Evolutionary conservation across 1,140 invertebrate genomes (phyloP).

Genomic region (Orchesella cincta): DNA sequence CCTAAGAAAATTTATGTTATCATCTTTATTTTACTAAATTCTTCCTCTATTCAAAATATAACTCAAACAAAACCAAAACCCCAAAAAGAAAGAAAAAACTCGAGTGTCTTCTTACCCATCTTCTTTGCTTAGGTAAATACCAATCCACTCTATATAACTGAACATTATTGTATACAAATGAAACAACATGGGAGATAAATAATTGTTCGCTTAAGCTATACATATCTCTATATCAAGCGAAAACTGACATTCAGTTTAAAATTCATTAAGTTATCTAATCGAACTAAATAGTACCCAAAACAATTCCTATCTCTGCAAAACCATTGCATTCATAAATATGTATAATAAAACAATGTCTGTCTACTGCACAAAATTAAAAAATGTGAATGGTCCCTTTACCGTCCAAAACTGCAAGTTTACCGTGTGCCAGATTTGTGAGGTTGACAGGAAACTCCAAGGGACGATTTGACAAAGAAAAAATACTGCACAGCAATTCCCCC

Average conservation of each 20-base stretch:
- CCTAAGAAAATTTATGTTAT: background rate
- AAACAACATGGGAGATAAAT: too few species aligned
- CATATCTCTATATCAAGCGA: too few species aligned
- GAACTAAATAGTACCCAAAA: too few species aligned
- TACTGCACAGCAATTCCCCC: background rate
- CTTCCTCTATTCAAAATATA: background rate
- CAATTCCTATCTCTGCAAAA: too few species aligned
- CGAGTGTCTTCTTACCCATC: background rate
- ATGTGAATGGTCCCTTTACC: background rate
- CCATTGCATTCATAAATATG: too few species aligned
- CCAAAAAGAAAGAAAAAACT: background rate
- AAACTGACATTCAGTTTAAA: too few species aligned
- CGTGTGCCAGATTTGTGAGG: background rate
- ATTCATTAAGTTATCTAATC: too few species aligned
- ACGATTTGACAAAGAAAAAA: background rate
- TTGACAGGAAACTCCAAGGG: background rate
- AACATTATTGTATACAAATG: too few species aligned
- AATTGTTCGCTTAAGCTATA: too few species aligned
- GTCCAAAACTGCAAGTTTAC: background rate
- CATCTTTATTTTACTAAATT: background rate
- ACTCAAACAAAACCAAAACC: background rate
- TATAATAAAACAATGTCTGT: too few species aligned
- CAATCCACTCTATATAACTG: background rate
- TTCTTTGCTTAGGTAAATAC: background rate
- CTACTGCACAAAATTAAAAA: too few species aligned